These are phyloP conservation scores for Ptilorrhoa leucosticta DNA, from an alignment of 2,113 vertebrate species.

Conservation along the genomic window DNA sequence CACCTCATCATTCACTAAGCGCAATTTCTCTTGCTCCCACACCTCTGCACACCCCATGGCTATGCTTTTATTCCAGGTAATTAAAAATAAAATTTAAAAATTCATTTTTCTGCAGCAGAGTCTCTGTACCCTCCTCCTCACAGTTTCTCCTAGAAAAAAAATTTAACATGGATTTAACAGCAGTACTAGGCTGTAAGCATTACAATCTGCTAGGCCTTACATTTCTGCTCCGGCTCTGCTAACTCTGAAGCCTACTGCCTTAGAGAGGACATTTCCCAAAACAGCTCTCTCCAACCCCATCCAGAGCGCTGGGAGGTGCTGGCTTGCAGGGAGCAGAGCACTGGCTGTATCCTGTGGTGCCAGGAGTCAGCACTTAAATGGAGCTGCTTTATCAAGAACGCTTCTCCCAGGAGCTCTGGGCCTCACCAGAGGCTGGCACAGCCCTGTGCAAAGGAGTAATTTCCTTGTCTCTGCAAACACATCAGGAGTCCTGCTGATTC, in stretches of 20 bases:
- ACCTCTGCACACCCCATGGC: accelerated
- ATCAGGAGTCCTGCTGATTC: not conserved
- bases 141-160: not conserved
- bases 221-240: not conserved
- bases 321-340: not conserved
- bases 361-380: accelerated
- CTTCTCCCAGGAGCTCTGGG: not conserved
- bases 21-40: not conserved
- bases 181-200: not conserved
- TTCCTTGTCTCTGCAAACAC: not conserved
- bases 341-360: accelerated
- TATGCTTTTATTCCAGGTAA: not conserved
- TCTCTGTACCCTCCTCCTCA: not conserved
- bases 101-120: not conserved
- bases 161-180: not conserved
- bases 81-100: not conserved
- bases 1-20: not conserved
- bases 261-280: not conserved
- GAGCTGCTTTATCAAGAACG: not conserved
- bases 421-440: not conserved
- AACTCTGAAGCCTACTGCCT: not conserved
- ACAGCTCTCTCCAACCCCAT: not conserved
- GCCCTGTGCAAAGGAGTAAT: not conserved
- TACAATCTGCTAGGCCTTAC: accelerated
- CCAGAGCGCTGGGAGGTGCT: not conserved